Evolutionary conservation across 2,888 invertebrate genomes (phyloP).

Genomic region (Arge pagana): DNA sequence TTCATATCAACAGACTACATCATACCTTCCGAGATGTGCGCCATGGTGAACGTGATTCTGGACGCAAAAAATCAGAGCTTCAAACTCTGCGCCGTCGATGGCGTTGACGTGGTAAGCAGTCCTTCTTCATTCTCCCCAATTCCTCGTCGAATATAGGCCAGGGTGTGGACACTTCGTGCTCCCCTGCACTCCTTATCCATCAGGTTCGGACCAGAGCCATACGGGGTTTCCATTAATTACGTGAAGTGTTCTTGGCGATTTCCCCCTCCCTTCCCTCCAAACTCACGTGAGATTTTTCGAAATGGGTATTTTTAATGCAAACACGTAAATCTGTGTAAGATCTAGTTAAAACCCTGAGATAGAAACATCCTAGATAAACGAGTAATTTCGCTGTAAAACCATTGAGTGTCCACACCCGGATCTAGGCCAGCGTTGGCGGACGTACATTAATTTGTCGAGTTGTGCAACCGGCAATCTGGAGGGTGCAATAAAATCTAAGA

Average conservation of each 20-base stretch:
- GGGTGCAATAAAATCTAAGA: too few species aligned
- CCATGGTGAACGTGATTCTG: conserved; percentile 98
- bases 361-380: background rate
- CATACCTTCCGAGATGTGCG: conserved; percentile 96
- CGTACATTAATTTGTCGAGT: too few species aligned
- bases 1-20: conserved; percentile 97
- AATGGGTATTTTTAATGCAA: too few species aligned
- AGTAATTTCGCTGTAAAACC: background rate
- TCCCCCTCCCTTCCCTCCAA: too few species aligned
- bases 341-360: too few species aligned
- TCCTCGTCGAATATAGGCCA: background rate
- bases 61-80: conserved; percentile 97
- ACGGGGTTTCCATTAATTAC: background rate
- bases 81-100: conserved; percentile 94
- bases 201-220: background rate
- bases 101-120: conserved; percentile 93
- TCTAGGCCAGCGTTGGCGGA: too few species aligned
- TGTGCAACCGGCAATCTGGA: too few species aligned
- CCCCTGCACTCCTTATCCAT: background rate
- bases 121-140: too few species aligned
- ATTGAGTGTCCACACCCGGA: background rate
- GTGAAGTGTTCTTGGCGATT: background rate
- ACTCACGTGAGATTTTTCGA: too few species aligned
- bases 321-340: too few species aligned
- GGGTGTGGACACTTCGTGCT: background rate